A percentile compares a stretch with the other conserved stretches of the same genome.
phyloP scores from a whole-genome alignment of 2,113 vertebrate species.

The Ptychochromis oligacanthus region DNA sequence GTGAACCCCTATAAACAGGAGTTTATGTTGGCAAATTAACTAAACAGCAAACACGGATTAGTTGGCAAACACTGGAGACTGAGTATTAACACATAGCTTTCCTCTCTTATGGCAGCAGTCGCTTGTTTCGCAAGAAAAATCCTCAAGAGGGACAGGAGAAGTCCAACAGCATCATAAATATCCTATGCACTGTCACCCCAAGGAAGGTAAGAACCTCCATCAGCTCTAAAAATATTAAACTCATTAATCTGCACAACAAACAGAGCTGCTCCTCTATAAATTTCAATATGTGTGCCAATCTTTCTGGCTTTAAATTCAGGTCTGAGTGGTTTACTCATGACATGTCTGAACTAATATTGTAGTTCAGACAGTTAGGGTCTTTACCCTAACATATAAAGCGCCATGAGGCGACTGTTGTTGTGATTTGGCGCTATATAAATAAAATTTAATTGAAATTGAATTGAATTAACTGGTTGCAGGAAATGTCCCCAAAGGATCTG shows the following conservation, averaged over 20 bases:
- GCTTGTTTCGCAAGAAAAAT: conserved; percentile 82
- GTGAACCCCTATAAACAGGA: conserved; percentile 16
- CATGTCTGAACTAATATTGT: not conserved
- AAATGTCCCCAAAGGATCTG: conserved; percentile 83
- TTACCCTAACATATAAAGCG: too few relatives aligned
- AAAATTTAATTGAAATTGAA: too few relatives aligned
- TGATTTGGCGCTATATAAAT: too few relatives aligned
- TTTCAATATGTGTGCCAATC: not conserved
- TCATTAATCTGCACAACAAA: not conserved
- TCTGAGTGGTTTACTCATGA: conserved; percentile 1
- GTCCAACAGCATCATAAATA: conserved; percentile 86
- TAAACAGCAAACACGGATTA: conserved; percentile 10
- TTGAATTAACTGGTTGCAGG: conserved; percentile 70
- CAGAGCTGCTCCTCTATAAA: not conserved
- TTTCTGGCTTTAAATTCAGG: not conserved
- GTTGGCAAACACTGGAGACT: conserved; percentile 31
- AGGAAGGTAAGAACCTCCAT: conserved; percentile 72
- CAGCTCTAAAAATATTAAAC: not conserved
- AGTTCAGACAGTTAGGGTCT: too few relatives aligned
- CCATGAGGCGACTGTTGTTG: too few relatives aligned
- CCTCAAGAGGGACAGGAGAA: conserved; percentile 85
- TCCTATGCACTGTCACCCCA: conserved; percentile 81
- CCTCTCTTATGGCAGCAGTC: conserved; percentile 72
- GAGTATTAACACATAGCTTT: conserved; percentile 20
- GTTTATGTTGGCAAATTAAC: conserved; percentile 15